A percentile compares a stretch with the other conserved stretches of the same genome.
phyloP scores from a whole-genome alignment of 2,797 vertebrate genomes.

The Craterocephalus amniculus region DNA sequence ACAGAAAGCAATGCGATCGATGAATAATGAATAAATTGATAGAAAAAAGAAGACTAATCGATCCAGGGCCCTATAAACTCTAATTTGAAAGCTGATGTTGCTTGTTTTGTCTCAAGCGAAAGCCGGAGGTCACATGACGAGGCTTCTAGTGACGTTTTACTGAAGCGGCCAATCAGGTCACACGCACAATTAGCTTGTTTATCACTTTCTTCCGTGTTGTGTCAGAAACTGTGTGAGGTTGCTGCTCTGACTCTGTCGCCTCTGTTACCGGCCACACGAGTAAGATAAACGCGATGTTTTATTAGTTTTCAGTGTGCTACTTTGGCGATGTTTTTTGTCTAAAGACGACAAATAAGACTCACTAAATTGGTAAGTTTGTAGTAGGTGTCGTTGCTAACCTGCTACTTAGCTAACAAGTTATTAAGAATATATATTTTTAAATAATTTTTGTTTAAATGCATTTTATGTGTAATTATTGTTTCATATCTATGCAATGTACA shows the following conservation, averaged over 20 bases:
- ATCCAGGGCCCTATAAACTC: neutral
- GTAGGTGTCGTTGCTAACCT: neutral
- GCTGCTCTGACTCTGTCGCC: neutral
- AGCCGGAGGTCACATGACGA: slow-evolving; percentile 23
- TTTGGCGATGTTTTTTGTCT: neutral
- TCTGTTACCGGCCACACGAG: slow-evolving; percentile 33
- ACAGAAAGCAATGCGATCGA: no score
- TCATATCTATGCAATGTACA: neutral
- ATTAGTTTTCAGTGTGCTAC: accelerated
- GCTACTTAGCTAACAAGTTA: neutral
- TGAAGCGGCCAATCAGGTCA: slow-evolving; percentile 41
- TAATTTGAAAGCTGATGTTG: neutral
- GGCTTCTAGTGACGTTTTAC: slow-evolving; percentile 1
- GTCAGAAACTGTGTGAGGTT: accelerated
- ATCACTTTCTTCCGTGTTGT: slow-evolving; percentile 4
- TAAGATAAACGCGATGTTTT: neutral
- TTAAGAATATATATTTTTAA: neutral
- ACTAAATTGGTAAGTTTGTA: neutral
- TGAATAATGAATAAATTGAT: neutral
- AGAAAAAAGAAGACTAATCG: neutral
- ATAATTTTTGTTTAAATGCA: neutral
- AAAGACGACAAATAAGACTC: neutral
- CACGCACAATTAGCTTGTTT: slow-evolving; percentile 1
- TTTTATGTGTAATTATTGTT: neutral
- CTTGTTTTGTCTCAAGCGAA: neutral